Conservation (phyloP, 2,888 invertebrate genomes). For the Coronaproctus castanopsis region DNA sequence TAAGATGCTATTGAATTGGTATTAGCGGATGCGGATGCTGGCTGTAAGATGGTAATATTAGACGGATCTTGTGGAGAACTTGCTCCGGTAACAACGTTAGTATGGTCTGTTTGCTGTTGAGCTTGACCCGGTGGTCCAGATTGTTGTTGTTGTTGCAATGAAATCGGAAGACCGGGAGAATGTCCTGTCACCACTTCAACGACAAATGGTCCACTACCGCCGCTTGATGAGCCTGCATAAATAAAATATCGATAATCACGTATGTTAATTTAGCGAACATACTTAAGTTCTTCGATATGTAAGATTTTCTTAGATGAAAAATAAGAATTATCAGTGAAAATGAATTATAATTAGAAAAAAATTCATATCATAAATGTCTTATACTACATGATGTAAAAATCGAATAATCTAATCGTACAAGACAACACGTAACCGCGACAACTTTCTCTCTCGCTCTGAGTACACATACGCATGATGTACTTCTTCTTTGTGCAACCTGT, state of each 20-base stretch:
- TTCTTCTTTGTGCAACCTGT: too few species aligned
- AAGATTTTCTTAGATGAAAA: not conserved
- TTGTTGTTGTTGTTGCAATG: not conserved
- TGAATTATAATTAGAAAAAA: too few species aligned
- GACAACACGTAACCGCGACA: too few species aligned
- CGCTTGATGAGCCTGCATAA: constrained; percentile 17
- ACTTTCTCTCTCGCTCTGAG: too few species aligned
- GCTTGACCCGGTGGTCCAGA: constrained; percentile 30
- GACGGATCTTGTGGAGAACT: constrained; percentile 26
- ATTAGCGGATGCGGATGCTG: constrained; percentile 23
- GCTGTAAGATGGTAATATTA: constrained; percentile 32
- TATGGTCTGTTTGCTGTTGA: constrained; percentile 20
- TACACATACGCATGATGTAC: too few species aligned
- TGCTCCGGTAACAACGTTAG: constrained; percentile 25
- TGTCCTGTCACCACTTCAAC: constrained; percentile 25
- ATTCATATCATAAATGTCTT: not conserved
- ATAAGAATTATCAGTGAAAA: too few species aligned
- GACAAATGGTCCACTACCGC: constrained; percentile 20
- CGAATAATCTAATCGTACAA: too few species aligned
- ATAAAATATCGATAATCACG: constrained; percentile 8
- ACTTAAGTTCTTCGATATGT: not conserved
- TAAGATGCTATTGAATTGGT: constrained; percentile 19
- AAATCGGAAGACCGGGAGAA: constrained; percentile 9
- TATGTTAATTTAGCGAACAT: not conserved
- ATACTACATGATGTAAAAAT: too few species aligned